Base-by-base conservation (phyloP, 2,797 vertebrate genomes). In the Cottoperca gobio region DNA sequence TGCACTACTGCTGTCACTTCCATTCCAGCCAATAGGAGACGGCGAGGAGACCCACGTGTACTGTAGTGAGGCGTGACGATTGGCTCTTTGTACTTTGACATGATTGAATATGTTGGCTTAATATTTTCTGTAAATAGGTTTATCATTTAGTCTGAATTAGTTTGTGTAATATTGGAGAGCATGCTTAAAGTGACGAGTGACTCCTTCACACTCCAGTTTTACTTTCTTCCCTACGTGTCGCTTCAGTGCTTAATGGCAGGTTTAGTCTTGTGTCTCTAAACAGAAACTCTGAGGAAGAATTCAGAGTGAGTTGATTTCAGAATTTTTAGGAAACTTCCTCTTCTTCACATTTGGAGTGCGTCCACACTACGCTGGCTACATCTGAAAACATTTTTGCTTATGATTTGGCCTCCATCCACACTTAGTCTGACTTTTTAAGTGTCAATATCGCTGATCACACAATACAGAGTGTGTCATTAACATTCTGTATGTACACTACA, bases 151-250 rank as follows among this genome's bases (percentile, higher is more conserved):
- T 88, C 75, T 84, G 81, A 86, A 76, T 87, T 72, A 60, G 83
- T 79, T 89, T 73, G 70, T 86, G 82, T 92, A 67, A 62, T 74
- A 59, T 78, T 60, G 13, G 86, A 86, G 88, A 81, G 93, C 90
- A 92, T 93, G 93, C 86, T 84, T 60, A 73, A 79, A 66, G 79
- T 85, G 82, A 85, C 1, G 50, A 74, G 53, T 80, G 79, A 83
- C 64, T 80, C 62, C 57, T 55, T 54, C 60, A 76, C 52, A 83
- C 55, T 84, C 69, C 31, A 5, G 52, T 74, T 73, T 73, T 72
- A 26, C 52, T 59, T 70, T 78, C 26, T 64, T 70, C 82, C 53
- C 60, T 70, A 23, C 21, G 35, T 40, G 43, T 70, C 57, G 76
- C 70, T 74, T 64, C 24, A 73, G 67, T 40, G 31, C 53, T 67